Evolutionary conservation across 2,113 vertebrate genomes (phyloP), one percentile per base, ranked within the genome.

Genomic region (Kryptolebias marmoratus): DNA sequence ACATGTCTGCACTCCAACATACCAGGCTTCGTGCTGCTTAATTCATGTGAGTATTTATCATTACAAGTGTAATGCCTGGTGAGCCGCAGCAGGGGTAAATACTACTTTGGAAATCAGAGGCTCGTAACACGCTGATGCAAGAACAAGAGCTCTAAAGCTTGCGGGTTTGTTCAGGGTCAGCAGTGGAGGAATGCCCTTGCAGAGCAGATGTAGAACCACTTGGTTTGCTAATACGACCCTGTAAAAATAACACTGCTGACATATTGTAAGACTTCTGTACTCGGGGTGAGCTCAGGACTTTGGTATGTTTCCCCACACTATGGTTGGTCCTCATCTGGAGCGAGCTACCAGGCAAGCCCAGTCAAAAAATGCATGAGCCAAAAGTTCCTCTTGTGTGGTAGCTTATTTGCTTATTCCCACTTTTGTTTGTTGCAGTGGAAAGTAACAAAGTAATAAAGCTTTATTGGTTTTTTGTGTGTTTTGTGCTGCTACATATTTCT

Each of bases 211-310:
- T 85, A 90, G 78, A 78, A 71, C 65, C 81, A 39, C 62, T 86
- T 81, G 86, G 81, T 76, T 92, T 90, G 91, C 90, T 77, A 84
- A 90, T 86, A 85, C 75, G 82, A 81, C 81, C 80, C 79, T 86
- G 77, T 91, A 90, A 92, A 93, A 91, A 91, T 91, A 91, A 90
- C 89, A 90, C 72, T 83, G 89, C 81, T 92, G 90, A 92, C 90
- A 88, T 89, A 65, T 71, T 85, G 79, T 74, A 85, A 88, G 83
- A 79, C 76, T 79, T 80, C 80, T 83, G 80, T 81, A 79, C 77
- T 84, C 42, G 52, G 82, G 81, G 73, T 93, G 88, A 93, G 86
- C 88, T 94, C 89, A 93, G 77, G 55, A 64, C 87, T 89, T 83
- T 92, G 93, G 92, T 91, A 93, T 94, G 90, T 90, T 82, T 89